Evolutionary conservation across 2,113 vertebrate genomes (phyloP).

Genomic region (Perognathus longimembris): DNA sequence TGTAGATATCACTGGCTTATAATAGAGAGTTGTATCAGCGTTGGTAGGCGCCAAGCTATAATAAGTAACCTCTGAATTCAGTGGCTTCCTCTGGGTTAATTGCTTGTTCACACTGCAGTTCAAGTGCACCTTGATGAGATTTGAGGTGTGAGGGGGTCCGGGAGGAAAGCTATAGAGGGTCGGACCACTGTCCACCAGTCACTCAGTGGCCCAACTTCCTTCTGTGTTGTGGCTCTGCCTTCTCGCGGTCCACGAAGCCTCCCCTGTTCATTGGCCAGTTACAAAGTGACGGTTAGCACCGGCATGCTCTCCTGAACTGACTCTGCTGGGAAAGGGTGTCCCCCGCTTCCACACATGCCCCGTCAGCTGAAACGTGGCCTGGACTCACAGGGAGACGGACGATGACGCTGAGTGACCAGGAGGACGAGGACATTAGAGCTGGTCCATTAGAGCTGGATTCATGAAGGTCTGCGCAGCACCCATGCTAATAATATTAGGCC

Average conservation of each 20-base stretch:
- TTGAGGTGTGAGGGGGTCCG: not conserved
- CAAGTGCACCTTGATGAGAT: not conserved
- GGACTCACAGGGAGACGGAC: not conserved
- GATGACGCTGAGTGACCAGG: not conserved
- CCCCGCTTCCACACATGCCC: not conserved
- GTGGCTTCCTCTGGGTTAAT: not conserved
- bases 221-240: not conserved
- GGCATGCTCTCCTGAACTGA: not conserved
- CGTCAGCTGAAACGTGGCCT: not conserved
- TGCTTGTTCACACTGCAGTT: not conserved
- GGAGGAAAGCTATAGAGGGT: fast-evolving
- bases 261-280: not conserved
- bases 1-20: slow-evolving; percentile 66
- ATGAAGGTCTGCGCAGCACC: too few species aligned
- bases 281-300: not conserved
- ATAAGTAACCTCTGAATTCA: slow-evolving; percentile 50
- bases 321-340: not conserved
- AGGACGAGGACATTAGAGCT: not conserved
- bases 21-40: slow-evolving; percentile 53
- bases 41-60: not conserved
- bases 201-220: not conserved
- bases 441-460: not conserved
- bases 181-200: not conserved
- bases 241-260: not conserved
- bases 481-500: too few species aligned